Base-by-base conservation (phyloP, 2,113 vertebrate genomes). In the Circaetus gallicus region DNA sequence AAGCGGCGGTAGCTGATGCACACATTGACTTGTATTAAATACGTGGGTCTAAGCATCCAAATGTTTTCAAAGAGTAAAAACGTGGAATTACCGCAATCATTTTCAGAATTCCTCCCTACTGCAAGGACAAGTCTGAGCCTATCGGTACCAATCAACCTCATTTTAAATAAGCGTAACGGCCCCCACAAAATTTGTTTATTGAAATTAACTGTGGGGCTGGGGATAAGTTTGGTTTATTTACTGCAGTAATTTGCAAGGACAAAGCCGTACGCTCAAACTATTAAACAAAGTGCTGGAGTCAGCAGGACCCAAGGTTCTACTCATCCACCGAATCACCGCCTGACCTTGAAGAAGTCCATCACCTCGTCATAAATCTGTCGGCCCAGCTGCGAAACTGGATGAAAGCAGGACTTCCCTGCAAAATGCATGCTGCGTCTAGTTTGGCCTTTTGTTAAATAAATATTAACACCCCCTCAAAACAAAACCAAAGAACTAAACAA, bases 371-470 rank as follows among this genome's bases (percentile, higher is more conserved):
- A 95, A 90, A 82, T 86, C 67, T 86, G 38, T 53, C 34, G 5
- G 67, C n/a, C 52, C 86, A 87, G 89, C 76, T 86, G 71, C 7
- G 20, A 86, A 95, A 78, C 34, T n/a, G 63, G 82, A 70, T 74
- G 42, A 90, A 71, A 93, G 85, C 47, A 63, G 67, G 11, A 65
- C 49, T 50, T 62, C n/a, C 22, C 77, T 42, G 43, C 52, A 93
- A 74, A 87, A 88, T 2, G 49, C 55, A 59, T 10, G 66, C 55
- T 53, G 20, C 1, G 3, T 56, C 42, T 80, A 22, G 8, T 79
- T 52, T 76, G 38, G 66, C 69, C 58, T 77, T 89, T 70, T 95
- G 47, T 92, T 94, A 96, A 96, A 95, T 93, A 95, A 96, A 92
- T 61, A 53, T 53, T 53, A 82, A 93, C 63, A 0, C 91, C 93